Evolutionary conservation across 1,140 invertebrate genomes (phyloP), one percentile per base, ranked within the genome.

Genomic region (Nasonia giraulti): DNA sequence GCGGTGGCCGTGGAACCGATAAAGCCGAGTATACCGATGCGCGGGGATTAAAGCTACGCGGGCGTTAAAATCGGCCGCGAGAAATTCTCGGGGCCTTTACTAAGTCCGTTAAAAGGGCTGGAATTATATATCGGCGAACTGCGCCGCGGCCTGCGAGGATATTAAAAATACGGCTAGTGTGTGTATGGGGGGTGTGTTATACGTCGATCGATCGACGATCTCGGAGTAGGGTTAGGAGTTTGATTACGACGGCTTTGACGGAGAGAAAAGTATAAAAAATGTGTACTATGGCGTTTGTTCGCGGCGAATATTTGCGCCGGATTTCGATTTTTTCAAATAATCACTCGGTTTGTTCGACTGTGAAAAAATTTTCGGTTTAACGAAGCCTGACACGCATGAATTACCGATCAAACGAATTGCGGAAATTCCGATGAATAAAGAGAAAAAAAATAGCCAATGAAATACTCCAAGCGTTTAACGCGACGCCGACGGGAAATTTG

Each of bases 11-110:
- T 0, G 37, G 27, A 78, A 50, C 27, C 82, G 82, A 79, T 71
- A 79, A 78, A 79, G 82, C 17, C 71, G 55, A 62, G 55, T 62
- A 62, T 62, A 62, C 55, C 7, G 55, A n/a, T n/a, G 73, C 73
- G 33, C 27, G 23, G 76, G 76, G 66, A 73, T 79, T 79, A 79
- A 62, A 73, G 68, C 76, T 2, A 40, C 68, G 77, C 5, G 33
- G 62, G 82, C 75, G 55, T 71, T 83, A 71, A 83, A 83, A 83
- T 83, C 55, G 55, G 31, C 82, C 31, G n/a, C 47, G 66, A 66
- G 82, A 75, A 83, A 55, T 82, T 83, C 75, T 55, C 77, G 62
- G 71, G 68, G 62, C 83, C 47, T 84, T 84, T 84, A 84, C 80
- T 84, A 84, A 66, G 71, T n/a, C 23, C 31, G 68, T 80, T 71